phyloP scores from a whole-genome alignment of 1,140 invertebrate species.

The Drosophila pandora region DNA sequence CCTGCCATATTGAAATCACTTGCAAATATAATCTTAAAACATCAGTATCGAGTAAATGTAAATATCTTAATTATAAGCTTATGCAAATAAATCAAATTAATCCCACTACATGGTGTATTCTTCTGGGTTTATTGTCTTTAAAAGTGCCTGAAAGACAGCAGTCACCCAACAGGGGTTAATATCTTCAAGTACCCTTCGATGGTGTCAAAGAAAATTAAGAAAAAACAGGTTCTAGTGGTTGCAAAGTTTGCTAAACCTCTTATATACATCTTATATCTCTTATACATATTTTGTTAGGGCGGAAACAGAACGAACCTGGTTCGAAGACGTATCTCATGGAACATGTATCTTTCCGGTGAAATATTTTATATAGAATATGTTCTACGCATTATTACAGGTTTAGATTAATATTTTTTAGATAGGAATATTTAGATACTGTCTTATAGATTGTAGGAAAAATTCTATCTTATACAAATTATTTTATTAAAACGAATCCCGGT shows the following conservation, averaged over 20 bases:
- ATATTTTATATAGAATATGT: too few species aligned
- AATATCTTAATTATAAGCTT: conserved; percentile 32
- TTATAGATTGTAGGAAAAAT: not conserved
- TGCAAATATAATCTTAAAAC: conserved; percentile 36
- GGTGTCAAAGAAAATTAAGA: not conserved
- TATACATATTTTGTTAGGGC: too few species aligned
- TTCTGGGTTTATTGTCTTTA: not conserved
- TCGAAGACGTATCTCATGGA: not conserved
- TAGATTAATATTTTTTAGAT: too few species aligned
- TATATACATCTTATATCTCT: not conserved
- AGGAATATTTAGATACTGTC: not conserved
- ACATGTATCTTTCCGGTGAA: too few species aligned
- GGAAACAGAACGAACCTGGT: too few species aligned
- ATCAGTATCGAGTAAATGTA: conserved; percentile 40
- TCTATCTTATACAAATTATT: not conserved
- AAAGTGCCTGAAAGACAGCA: not conserved
- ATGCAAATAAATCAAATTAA: conserved; percentile 45
- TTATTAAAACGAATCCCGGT: not conserved
- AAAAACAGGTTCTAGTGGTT: conserved; percentile 3
- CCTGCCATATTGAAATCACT: conserved; percentile 46
- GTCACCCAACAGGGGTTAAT: not conserved
- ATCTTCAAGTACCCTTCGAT: not conserved
- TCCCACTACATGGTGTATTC: not conserved
- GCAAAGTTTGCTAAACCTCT: not conserved
- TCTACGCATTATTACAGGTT: too few species aligned